A percentile compares a stretch with the other conserved stretches of the same genome.
Evolutionary conservation across 2,888 invertebrate genomes (phyloP).

Genomic region (Craniophora ligustri): DNA sequence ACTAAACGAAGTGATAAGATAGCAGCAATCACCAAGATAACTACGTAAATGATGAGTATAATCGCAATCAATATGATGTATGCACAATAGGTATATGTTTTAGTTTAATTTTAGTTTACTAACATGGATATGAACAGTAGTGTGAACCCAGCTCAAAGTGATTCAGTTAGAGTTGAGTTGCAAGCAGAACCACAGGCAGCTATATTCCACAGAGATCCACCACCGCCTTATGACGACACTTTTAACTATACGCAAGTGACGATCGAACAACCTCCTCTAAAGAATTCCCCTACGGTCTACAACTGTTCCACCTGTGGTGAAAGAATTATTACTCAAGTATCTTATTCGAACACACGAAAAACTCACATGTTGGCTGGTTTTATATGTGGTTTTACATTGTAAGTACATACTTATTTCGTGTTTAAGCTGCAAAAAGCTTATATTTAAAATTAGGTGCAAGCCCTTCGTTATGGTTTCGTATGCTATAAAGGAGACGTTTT

Average conservation of each 20-base stretch:
- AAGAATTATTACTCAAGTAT: constrained; percentile 73
- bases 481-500: too few species aligned
- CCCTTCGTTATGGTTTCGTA: too few species aligned
- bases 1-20: constrained; percentile 67
- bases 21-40: constrained; percentile 62
- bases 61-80: constrained; percentile 61
- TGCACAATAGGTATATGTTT: constrained; percentile 36
- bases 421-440: too few species aligned
- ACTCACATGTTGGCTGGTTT: constrained; percentile 83
- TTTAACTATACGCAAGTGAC: constrained; percentile 44
- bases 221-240: constrained; percentile 73
- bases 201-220: constrained; percentile 64
- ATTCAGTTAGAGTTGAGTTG: constrained; percentile 51
- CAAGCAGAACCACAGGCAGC: constrained; percentile 55
- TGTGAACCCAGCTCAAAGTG: constrained; percentile 55
- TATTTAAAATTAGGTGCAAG: too few species aligned
- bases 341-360: constrained; percentile 75
- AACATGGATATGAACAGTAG: constrained; percentile 61
- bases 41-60: constrained; percentile 52
- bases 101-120: constrained; percentile 35
- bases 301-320: constrained; percentile 74
- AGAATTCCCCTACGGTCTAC: constrained; percentile 66
- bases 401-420: constrained; percentile 56
- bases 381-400: constrained; percentile 80
- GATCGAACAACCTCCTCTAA: constrained; percentile 69